Evolutionary conservation across 2,113 vertebrate genomes (phyloP).

Genomic region (Castor canadensis): DNA sequence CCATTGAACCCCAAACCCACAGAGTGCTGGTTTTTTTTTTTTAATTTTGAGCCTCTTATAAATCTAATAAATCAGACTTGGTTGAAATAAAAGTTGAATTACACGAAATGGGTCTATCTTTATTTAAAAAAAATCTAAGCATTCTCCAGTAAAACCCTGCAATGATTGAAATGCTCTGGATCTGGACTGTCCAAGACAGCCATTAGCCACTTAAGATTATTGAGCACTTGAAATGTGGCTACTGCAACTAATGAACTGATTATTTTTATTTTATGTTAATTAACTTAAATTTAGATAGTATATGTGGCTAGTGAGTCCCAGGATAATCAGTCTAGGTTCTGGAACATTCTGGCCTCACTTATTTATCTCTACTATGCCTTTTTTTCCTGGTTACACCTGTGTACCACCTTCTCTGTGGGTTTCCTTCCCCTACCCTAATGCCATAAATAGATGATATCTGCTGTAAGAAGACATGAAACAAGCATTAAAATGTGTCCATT

Average conservation of each 20-base stretch:
- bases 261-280: slow-evolving; percentile 1
- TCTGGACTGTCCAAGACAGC: neutral
- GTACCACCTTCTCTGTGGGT: neutral
- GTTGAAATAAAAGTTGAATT: slow-evolving; percentile 33
- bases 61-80: neutral
- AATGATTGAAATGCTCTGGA: neutral
- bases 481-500: slow-evolving; percentile 4
- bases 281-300: slow-evolving; percentile 21
- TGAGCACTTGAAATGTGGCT: neutral
- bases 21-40: too few relatives aligned
- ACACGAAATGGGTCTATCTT: neutral
- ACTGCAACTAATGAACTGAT: neutral
- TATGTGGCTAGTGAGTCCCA: neutral
- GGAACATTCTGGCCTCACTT: neutral
- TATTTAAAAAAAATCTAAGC: neutral
- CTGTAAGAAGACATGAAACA: neutral
- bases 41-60: neutral
- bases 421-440: neutral
- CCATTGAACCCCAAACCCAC: neutral
- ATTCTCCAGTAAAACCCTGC: neutral
- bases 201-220: neutral
- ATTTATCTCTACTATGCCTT: neutral
- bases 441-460: neutral
- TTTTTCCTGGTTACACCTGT: neutral
- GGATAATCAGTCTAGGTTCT: neutral